A percentile compares a stretch with the other conserved stretches of the same genome.
These are phyloP conservation scores for Palythoa heliodiscus DNA, from an alignment of 92 coral and sea anemone genomes.

Conservation along the genomic window DNA sequence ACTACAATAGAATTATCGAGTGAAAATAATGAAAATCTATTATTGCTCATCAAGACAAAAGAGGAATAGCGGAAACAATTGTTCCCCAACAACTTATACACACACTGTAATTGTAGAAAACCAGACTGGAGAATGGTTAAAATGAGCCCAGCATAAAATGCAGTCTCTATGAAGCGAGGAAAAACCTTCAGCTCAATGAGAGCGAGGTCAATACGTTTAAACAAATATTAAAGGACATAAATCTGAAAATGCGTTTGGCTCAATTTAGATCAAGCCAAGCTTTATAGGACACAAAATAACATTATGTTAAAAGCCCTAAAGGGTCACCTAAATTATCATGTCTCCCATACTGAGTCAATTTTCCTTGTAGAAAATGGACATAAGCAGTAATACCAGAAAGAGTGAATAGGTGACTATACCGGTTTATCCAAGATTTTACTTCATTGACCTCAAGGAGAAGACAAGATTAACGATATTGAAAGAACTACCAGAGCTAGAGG, in stretches of 20 bases:
- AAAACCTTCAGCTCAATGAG: slow-evolving; percentile 6
- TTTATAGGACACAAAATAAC: slow-evolving; percentile 48
- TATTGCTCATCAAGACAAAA: slow-evolving; percentile 53
- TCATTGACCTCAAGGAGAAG: slow-evolving; percentile 35
- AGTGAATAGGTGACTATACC: not conserved
- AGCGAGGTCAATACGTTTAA: slow-evolving; percentile 35
- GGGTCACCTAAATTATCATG: slow-evolving; percentile 59
- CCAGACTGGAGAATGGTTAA: slow-evolving; percentile 45
- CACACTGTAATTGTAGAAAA: slow-evolving; percentile 54
- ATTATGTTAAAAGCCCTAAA: slow-evolving; percentile 52
- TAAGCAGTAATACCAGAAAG: slow-evolving; percentile 24
- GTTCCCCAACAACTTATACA: slow-evolving; percentile 55
- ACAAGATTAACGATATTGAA: not conserved
- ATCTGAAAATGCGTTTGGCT: slow-evolving; percentile 59
- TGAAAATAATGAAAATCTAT: slow-evolving; percentile 56
- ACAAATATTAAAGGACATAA: slow-evolving; percentile 45
- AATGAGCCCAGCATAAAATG: slow-evolving; percentile 54
- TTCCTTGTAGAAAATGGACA: slow-evolving; percentile 35
- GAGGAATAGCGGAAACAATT: slow-evolving; percentile 54
- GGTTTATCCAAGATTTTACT: slow-evolving; percentile 34
- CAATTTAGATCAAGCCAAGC: slow-evolving; percentile 30
- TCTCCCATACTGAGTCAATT: slow-evolving; percentile 47
- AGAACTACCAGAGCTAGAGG: not conserved
- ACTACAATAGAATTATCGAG: slow-evolving; percentile 44
- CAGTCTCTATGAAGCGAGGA: slow-evolving; percentile 61